Base-by-base conservation (phyloP, 2,888 invertebrate species). In the Dicranocentrus wangi region DNA sequence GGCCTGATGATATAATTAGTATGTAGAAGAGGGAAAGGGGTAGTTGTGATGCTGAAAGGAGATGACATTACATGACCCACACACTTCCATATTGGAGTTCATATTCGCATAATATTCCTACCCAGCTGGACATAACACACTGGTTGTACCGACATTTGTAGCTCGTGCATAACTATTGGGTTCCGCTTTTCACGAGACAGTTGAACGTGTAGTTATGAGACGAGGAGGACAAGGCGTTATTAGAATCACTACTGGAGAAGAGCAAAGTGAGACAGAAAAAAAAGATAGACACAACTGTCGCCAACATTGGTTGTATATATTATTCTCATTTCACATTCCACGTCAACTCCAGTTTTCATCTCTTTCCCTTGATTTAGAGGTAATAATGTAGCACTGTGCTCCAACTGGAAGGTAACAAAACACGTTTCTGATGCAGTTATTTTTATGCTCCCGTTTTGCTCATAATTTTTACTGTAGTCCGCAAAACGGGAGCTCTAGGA, bases 51-150 rank as follows among this genome's bases (percentile, higher is more conserved):
- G 68, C 43, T 61, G 60, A 58, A 27, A 61, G n/a, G 32, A 60
- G 43, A 77, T 77, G 77, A 69, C 61, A 77, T 76, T 68, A 69
- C 69, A 78, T 78, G 78, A 70, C 78, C 70, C 55, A 61, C n/a
- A n/a, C 55, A 53, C 70, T 61, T 55, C 23, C 23, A 55, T 55
- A 21, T 15, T 7, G 39, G 8, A 39, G 7, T 39, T 39, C n/a
- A n/a, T n/a, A n/a, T n/a, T n/a, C n/a, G n/a, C n/a, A n/a, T n/a
- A n/a, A n/a, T n/a, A n/a, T n/a, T n/a, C n/a, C n/a, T n/a, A n/a
- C n/a, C n/a, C n/a, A n/a, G n/a, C n/a, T n/a, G n/a, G n/a, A n/a
- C n/a, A n/a, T n/a, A n/a, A n/a, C n/a, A n/a, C n/a, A n/a, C n/a
- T n/a, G n/a, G n/a, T n/a, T n/a, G n/a, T n/a, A n/a, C n/a, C n/a